Conservation (phyloP, 2,888 invertebrate genomes). For the Drosophila prostipennis region DNA sequence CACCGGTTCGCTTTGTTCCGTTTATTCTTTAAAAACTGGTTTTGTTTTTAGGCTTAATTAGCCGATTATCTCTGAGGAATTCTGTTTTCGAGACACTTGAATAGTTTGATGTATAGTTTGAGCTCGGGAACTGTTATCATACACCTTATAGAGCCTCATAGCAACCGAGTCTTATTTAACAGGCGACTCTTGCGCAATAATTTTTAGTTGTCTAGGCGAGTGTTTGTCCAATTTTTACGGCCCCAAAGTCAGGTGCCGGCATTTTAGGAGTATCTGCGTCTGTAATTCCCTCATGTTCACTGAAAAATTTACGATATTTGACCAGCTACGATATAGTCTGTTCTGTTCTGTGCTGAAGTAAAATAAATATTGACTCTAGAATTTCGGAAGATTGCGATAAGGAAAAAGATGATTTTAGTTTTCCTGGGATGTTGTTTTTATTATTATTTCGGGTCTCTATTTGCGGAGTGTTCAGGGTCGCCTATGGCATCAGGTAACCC, state of each 20-base stretch:
- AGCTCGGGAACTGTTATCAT: background rate
- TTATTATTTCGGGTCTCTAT: slow-evolving; percentile 28
- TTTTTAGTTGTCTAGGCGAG: slow-evolving; percentile 1
- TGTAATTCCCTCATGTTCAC: slow-evolving; percentile 23
- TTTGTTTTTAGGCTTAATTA: slow-evolving; percentile 1
- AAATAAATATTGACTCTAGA: slow-evolving; percentile 51
- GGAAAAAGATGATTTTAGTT: slow-evolving; percentile 22
- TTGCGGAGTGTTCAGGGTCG: slow-evolving; percentile 36
- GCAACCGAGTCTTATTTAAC: slow-evolving; percentile 4
- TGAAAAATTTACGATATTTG: slow-evolving; percentile 61
- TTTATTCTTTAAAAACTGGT: background rate
- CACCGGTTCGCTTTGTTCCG: background rate
- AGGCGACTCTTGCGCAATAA: slow-evolving; percentile 14
- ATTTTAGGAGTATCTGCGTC: slow-evolving; percentile 4
- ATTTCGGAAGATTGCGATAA: slow-evolving; percentile 51
- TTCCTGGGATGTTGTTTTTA: slow-evolving; percentile 32
- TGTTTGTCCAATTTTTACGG: slow-evolving; percentile 26
- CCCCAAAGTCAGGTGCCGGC: slow-evolving; percentile 32
- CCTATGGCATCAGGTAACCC: slow-evolving; percentile 9
- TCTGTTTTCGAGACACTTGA: background rate
- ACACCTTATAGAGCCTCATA: background rate
- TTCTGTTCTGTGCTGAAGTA: slow-evolving; percentile 2
- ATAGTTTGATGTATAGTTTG: background rate
- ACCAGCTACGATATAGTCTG: slow-evolving; percentile 21
- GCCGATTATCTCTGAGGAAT: background rate